Evolutionary conservation across 2,113 vertebrate species (phyloP), one percentile per base, ranked within the genome.

Genomic region (Henicopernis longicauda): DNA sequence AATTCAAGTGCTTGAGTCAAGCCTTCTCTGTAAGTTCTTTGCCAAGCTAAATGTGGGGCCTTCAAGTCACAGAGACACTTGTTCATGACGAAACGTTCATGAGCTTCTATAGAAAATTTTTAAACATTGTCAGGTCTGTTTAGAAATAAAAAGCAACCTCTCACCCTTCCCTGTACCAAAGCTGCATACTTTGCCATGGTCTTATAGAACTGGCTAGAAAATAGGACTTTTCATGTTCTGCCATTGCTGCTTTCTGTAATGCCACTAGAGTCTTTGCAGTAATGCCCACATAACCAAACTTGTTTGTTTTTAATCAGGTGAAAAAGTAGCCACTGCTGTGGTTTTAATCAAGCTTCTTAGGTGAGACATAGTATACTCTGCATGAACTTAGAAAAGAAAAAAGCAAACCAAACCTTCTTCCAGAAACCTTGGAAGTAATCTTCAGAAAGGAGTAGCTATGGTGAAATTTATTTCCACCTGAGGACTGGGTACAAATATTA

Each of bases 1-100:
- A 73, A 83, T 59, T 67, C 6, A 47, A 34, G 47, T 76, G 17
- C 9, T 87, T 63, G 12, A 82, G 61, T 57, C 9, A 49, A 74
- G 9, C n/a, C 29, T 84, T 65, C 23, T 90, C 29, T 82, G 19
- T 12, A 88, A 81, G 25, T 67, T 61, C 40, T 86, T 59, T 50
- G 65, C 10, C 10, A 45, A 23, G 25, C 8, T 63, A 36, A 63
- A 90, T 0, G 0, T 5, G 2, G 4, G 17, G 7, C 13, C n/a
- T 69, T 82, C 27, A 66, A 66, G 26, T 36, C 22, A 69, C 31
- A 80, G 34, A 72, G 47, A 44, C 3, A 29, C 3, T 54, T 84
- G 16, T 29, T 50, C 26, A 38, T 36, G 40, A 52, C 16, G 52
- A 71, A 91, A 85, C 19, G 11, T 52, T 76, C 12, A 50, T 32